Evolutionary conservation across 2,888 invertebrate genomes (phyloP), one percentile per base, ranked within the genome.

Genomic region (Tolmerus cingulatus): DNA sequence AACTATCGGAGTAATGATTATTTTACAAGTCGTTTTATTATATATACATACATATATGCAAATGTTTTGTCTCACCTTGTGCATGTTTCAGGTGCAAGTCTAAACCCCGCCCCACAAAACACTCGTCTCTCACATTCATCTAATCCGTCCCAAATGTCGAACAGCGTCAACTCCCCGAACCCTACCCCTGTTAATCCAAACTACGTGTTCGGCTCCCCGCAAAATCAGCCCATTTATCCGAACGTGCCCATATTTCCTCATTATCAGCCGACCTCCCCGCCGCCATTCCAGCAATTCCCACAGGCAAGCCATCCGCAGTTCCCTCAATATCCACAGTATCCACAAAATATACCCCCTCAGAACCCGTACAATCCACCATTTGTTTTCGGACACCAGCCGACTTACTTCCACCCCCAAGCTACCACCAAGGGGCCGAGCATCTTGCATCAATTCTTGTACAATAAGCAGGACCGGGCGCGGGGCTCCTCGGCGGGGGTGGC

Each of bases 111-210:
- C 87, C 91, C 92, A 30, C 92, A 93, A 88, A 91, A 92, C 89
- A 90, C 90, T 87, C 87, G 89, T 23, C 43, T 87, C 37, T 87
- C 87, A 57, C 87, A 87, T 86, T 74, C 87, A 55, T 92, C 92
- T 89, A 89, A 90, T 89, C 46, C 96, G 95, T 90, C 95, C 95
- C 87, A 84, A 84, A 82, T 82, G 82, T 85, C 88, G 51, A 87
- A 86, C 87, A 87, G 85, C 85, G 87, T 66, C 77, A 82, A 87
- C 74, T 23, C 74, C 74, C 40, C 87, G 57, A 85, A 88, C 85
- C 87, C 87, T 27, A 87, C 90, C 86, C 89, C 89, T 88, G 90
- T 92, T 88, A 92, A 93, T 91, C 92, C 91, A 88, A 92, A 92
- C 87, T 92, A 92, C 88, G 92, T 92, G 23, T 93, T 93, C 86